phyloP scores from a whole-genome alignment of 2,113 vertebrate genomes.

The Xenotilapia longispinis region DNA sequence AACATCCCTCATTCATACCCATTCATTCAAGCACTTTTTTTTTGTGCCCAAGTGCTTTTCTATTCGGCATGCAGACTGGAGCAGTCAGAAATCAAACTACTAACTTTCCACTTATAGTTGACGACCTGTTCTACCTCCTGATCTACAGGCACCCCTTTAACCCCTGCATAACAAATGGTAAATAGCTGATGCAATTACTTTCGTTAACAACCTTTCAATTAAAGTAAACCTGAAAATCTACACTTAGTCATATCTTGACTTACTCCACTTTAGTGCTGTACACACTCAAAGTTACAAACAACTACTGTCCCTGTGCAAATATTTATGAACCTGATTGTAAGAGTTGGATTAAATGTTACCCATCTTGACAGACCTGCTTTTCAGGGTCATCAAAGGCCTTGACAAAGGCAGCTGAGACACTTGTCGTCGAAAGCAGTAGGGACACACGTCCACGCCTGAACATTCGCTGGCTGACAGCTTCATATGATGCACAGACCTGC shows the following conservation, averaged over 20 bases:
- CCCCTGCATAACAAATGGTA: background rate
- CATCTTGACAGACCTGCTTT: constrained; percentile 61
- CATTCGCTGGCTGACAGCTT: constrained; percentile 83
- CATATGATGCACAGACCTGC: constrained; percentile 76
- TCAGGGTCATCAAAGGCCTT: constrained; percentile 75
- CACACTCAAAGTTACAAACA: background rate
- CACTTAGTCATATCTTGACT: background rate
- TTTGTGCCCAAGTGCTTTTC: background rate
- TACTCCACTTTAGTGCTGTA: background rate
- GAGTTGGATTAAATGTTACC: background rate
- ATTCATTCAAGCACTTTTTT: background rate
- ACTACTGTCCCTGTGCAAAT: background rate
- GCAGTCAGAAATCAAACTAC: background rate
- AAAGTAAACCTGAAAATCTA: background rate
- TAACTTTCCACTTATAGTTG: background rate
- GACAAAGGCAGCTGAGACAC: constrained; percentile 74
- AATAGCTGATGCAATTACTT: background rate
- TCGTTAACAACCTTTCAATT: background rate
- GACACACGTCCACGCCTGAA: constrained; percentile 84
- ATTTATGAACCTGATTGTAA: background rate
- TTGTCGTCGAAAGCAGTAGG: constrained; percentile 81
- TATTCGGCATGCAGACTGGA: background rate
- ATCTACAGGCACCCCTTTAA: background rate
- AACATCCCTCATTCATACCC: background rate
- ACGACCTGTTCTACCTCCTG: background rate